Percentiles rank a stretch among this genome's conserved stretches.
These are phyloP conservation scores for Onychomys arenicola DNA, from an alignment of 2,797 vertebrate species.

Conservation along the genomic window DNA sequence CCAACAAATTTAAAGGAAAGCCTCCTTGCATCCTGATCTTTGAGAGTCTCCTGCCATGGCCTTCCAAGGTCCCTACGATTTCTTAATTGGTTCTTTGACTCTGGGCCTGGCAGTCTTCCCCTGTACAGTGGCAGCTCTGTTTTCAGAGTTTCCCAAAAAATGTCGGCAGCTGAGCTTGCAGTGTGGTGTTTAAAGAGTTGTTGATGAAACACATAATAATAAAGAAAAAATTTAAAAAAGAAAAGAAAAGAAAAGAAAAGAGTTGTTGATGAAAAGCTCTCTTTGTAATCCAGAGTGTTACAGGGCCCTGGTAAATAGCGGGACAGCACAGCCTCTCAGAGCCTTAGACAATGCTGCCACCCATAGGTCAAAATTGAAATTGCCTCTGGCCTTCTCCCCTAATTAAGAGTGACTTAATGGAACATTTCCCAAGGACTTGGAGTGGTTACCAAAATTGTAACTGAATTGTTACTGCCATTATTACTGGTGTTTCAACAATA, in stretches of 20 bases:
- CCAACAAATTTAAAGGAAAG: constrained; percentile 14
- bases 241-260: too few species aligned
- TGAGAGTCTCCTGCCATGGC: neutral
- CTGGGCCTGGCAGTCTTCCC: neutral
- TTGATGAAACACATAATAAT: too few species aligned
- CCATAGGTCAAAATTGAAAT: constrained; percentile 38
- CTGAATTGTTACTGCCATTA: neutral
- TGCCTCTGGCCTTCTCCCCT: neutral
- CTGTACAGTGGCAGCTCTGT: neutral
- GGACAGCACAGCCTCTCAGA: neutral
- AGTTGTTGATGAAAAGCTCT: neutral
- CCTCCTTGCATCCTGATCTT: neutral
- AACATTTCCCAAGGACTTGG: neutral
- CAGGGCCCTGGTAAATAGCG: neutral
- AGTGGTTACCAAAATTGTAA: neutral
- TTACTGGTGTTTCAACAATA: neutral
- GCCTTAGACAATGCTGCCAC: constrained; percentile 77
- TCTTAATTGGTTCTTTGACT: neutral
- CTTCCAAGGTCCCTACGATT: neutral
- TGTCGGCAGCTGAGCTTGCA: neutral
- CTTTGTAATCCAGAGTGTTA: neutral
- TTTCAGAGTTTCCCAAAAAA: neutral
- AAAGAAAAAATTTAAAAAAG: too few species aligned
- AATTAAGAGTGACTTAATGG: neutral
- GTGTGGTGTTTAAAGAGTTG: neutral